Percentiles rank a stretch among this genome's conserved stretches.
Conservation (phyloP, 30 jellyfish, hydroid and myxozoan genomes). For the Calvadosia cruxmelitensis region DNA sequence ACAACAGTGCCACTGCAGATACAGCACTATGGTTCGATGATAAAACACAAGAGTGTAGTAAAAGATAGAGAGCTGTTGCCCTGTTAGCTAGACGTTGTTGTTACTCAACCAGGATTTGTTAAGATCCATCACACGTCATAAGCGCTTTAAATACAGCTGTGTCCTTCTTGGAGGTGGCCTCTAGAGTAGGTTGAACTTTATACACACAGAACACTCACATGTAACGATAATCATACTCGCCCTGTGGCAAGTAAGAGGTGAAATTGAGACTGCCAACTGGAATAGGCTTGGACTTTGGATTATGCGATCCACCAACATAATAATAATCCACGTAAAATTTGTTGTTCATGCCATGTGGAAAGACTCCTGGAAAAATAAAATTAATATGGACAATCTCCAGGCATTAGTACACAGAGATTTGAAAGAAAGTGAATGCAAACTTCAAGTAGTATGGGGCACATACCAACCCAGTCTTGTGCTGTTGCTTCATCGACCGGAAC, state of each 20-base stretch:
- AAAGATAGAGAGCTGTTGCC: too few relatives aligned
- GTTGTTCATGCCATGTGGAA: slow-evolving; percentile 48
- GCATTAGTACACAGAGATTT: too few relatives aligned
- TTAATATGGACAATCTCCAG: not conserved
- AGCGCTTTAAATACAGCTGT: too few relatives aligned
- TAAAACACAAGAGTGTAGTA: too few relatives aligned
- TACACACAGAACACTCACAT: slow-evolving; percentile 62
- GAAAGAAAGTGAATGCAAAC: not conserved
- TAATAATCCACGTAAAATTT: slow-evolving; percentile 63
- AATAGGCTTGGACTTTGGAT: slow-evolving; percentile 69
- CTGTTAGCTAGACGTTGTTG: too few relatives aligned
- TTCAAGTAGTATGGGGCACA: not conserved
- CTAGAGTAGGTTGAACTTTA: not conserved
- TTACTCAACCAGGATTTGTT: too few relatives aligned
- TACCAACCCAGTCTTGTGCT: slow-evolving; percentile 88
- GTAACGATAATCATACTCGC: slow-evolving; percentile 70
- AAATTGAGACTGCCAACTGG: slow-evolving; percentile 61
- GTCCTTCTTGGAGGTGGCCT: too few relatives aligned
- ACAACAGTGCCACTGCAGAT: too few relatives aligned
- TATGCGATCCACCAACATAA: slow-evolving; percentile 93
- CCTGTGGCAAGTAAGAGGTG: slow-evolving; percentile 75
- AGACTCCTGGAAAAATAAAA: slow-evolving; percentile 53
- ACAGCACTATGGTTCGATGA: too few relatives aligned
- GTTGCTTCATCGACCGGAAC: slow-evolving; percentile 93
- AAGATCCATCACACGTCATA: too few relatives aligned